A percentile compares a stretch with the other conserved stretches of the same genome.
phyloP scores from a whole-genome alignment of 2,113 vertebrate species.

The Pipa parva region DNA sequence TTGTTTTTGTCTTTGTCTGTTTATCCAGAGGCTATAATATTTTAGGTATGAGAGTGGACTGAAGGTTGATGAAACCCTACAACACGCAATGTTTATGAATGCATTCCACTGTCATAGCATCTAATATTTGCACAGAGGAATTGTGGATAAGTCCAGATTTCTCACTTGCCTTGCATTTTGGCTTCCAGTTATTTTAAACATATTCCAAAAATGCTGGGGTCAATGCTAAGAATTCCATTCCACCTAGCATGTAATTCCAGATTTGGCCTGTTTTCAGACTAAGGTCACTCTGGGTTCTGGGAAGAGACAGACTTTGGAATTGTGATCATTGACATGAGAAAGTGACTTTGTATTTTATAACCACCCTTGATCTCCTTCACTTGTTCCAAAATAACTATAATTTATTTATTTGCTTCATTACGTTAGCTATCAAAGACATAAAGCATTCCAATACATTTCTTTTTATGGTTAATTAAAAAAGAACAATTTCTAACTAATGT shows the following conservation, averaged over 20 bases:
- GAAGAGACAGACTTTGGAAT: constrained; percentile 30
- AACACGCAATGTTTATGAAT: constrained; percentile 38
- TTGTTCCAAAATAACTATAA: constrained; percentile 12
- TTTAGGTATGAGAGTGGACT: constrained; percentile 34
- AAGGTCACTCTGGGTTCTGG: constrained; percentile 37
- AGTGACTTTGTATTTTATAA: constrained; percentile 15
- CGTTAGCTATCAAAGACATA: too few species aligned
- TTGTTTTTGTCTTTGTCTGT: background rate
- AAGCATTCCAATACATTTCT: too few species aligned
- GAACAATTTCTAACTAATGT: too few species aligned
- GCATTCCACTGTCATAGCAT: constrained; percentile 38
- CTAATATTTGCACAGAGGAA: constrained; percentile 22
- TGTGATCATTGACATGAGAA: constrained; percentile 23
- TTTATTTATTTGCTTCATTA: too few species aligned
- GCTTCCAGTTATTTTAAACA: constrained; percentile 32
- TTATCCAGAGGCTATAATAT: background rate
- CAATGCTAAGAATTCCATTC: constrained; percentile 20
- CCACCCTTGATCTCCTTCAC: constrained; percentile 6
- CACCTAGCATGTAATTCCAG: constrained; percentile 30
- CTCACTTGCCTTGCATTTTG: constrained; percentile 20
- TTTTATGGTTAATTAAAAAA: too few species aligned
- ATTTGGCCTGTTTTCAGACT: constrained; percentile 16
- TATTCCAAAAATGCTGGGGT: constrained; percentile 31
- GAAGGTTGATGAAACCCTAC: constrained; percentile 23
- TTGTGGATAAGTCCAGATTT: constrained; percentile 14